Evolutionary conservation across 1,140 invertebrate genomes (phyloP).

Genomic region (Pseudomyrmex dendroicus): DNA sequence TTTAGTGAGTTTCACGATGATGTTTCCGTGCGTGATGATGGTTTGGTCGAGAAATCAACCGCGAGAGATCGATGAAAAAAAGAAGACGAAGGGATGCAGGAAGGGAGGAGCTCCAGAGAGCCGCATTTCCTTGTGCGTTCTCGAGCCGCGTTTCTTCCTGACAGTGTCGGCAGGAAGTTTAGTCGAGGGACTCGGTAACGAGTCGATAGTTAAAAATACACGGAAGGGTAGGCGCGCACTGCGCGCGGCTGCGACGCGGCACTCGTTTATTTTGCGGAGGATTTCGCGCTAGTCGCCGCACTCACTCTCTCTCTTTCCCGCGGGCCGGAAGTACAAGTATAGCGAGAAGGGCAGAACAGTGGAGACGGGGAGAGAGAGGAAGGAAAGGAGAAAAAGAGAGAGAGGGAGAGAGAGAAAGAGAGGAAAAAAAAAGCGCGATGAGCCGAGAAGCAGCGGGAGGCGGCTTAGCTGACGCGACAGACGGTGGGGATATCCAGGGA

Average conservation of each 20-base stretch:
- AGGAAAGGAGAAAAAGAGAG: constrained; percentile 73
- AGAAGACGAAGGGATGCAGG: background rate
- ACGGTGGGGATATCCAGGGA: constrained; percentile 74
- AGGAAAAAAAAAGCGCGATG: constrained; percentile 70
- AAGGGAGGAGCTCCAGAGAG: constrained; percentile 15
- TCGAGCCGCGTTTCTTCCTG: constrained; percentile 66
- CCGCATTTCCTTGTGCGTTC: constrained; percentile 64
- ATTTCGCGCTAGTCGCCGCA: constrained; percentile 74
- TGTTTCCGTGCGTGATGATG: too few relatives aligned
- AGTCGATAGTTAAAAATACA: constrained; percentile 76
- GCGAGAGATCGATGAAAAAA: constrained; percentile 8
- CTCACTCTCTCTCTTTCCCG: constrained; percentile 34
- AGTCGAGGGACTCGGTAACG: constrained; percentile 70
- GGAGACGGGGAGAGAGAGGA: constrained; percentile 36
- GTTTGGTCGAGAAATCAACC: background rate
- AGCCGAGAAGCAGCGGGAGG: constrained; percentile 76
- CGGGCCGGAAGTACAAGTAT: constrained; percentile 81
- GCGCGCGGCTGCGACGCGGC: constrained; percentile 29
- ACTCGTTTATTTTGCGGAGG: constrained; percentile 78
- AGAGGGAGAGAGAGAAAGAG: constrained; percentile 74
- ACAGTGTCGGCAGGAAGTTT: constrained; percentile 77
- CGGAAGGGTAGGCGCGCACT: constrained; percentile 43
- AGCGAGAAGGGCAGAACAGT: constrained; percentile 60
- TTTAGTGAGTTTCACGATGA: too few relatives aligned
- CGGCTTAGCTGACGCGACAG: constrained; percentile 36